Conservation (phyloP, 2,797 vertebrate genomes). For the Coracias cyanogaster region DNA sequence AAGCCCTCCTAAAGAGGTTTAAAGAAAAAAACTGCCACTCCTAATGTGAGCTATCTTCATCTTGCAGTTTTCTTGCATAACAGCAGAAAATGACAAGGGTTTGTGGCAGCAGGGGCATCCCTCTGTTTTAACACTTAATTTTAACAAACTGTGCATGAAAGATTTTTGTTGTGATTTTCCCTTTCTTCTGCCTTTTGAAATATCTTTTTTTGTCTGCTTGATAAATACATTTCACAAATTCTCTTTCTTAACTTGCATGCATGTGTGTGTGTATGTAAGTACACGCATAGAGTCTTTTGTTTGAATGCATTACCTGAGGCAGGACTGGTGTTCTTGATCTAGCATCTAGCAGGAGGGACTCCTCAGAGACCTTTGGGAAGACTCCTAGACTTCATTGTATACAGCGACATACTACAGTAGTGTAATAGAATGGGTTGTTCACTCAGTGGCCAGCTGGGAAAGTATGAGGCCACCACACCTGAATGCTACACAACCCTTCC, state of each 20-base stretch:
- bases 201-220: background rate
- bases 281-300: background rate
- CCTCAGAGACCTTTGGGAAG: background rate
- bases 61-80: background rate
- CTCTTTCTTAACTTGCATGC: background rate
- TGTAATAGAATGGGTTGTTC: accelerated
- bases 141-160: background rate
- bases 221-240: background rate
- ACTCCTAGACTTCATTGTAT: background rate
- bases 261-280: background rate
- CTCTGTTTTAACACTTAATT: background rate
- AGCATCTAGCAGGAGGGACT: background rate
- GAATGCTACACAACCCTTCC: background rate
- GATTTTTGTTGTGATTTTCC: background rate
- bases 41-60: background rate
- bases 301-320: background rate
- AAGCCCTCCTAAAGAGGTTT: background rate
- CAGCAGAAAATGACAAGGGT: background rate
- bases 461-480: background rate
- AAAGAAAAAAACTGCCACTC: background rate
- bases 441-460: accelerated
- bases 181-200: background rate
- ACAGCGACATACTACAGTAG: background rate
- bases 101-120: background rate
- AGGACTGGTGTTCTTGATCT: background rate